phyloP scores from a whole-genome alignment of 1,140 invertebrate genomes.

The Arctopsyche grandis region DNA sequence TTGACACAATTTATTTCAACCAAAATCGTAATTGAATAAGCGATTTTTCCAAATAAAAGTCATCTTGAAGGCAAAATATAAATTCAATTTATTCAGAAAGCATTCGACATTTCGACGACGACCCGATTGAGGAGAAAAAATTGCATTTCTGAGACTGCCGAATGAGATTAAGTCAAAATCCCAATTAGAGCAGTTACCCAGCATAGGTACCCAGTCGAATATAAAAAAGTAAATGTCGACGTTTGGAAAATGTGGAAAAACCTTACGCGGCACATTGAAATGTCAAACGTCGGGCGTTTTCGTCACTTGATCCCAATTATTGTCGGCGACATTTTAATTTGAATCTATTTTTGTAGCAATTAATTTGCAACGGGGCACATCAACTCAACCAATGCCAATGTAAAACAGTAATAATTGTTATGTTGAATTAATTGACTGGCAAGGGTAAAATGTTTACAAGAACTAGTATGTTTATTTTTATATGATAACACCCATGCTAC shows the following conservation, averaged over 20 bases:
- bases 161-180: not conserved
- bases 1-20: not conserved
- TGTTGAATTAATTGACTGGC: slow-evolving; percentile 28
- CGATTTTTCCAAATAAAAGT: not conserved
- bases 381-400: not conserved
- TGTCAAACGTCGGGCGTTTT: not conserved
- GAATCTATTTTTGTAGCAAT: slow-evolving; percentile 25
- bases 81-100: not conserved
- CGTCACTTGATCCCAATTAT: slow-evolving; percentile 37
- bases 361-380: not conserved
- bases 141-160: not conserved
- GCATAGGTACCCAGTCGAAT: not conserved
- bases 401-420: slow-evolving; percentile 1
- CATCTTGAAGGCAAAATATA: not conserved
- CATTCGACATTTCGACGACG: not conserved
- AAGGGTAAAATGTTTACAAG: slow-evolving; percentile 3
- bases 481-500: too few relatives aligned
- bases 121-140: not conserved
- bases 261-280: slow-evolving; percentile 21
- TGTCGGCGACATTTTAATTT: slow-evolving; percentile 29
- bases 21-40: not conserved
- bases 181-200: too few relatives aligned
- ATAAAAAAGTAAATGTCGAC: not conserved
- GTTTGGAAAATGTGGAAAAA: not conserved
- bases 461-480: not conserved